phyloP scores from a whole-genome alignment of 2,113 vertebrate genomes.

The Mormoops blainvillei region DNA sequence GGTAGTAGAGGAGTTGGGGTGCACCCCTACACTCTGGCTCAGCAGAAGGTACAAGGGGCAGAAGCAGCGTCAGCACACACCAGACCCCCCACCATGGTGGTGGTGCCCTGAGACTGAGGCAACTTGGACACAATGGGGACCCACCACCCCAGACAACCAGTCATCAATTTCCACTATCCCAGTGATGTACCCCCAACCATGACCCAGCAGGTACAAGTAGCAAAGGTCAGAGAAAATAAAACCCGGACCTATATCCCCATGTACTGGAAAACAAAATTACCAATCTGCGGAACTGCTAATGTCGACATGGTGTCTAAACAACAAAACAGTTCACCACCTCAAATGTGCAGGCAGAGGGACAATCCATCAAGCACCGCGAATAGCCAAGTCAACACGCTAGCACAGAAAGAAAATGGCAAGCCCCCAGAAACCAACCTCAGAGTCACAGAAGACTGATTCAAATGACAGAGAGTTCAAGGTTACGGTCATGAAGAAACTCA shows the following conservation, averaged over 20 bases:
- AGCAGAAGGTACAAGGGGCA: not conserved
- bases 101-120: not conserved
- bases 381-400: not conserved
- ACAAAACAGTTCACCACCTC: not conserved
- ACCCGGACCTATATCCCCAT: not conserved
- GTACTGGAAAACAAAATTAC: not conserved
- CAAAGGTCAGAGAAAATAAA: not conserved
- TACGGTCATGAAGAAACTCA: not conserved
- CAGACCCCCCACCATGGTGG: not conserved
- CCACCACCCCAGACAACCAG: not conserved
- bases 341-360: not conserved
- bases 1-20: not conserved
- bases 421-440: not conserved
- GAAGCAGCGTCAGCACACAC: fast-evolving
- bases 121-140: not conserved
- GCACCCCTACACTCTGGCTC: not conserved
- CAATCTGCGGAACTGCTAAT: not conserved
- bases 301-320: not conserved
- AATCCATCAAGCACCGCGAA: no score
- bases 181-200: not conserved
- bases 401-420: not conserved
- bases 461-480: not conserved
- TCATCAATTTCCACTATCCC: not conserved
- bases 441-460: not conserved
- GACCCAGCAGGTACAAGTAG: not conserved